phyloP scores from a whole-genome alignment of 1,140 invertebrate genomes.

The Acromyrmex heyeri region DNA sequence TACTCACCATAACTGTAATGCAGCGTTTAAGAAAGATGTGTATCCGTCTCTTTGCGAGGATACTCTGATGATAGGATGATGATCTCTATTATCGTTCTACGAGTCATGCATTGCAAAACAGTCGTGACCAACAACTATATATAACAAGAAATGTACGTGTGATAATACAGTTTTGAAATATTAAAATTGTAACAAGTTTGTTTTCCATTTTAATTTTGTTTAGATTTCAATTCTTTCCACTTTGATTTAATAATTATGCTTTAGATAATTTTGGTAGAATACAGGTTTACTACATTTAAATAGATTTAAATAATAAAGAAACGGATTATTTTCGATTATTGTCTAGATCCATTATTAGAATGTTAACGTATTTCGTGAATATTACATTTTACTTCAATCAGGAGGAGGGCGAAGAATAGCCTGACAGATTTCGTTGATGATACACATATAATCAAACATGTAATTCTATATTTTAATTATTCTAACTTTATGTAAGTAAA shows the following conservation, averaged over 20 bases:
- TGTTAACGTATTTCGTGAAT: no score
- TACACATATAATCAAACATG: background rate
- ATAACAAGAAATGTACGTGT: background rate
- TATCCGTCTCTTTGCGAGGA: background rate
- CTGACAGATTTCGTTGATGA: no score
- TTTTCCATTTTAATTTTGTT: background rate
- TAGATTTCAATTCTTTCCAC: background rate
- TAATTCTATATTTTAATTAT: conserved; percentile 19
- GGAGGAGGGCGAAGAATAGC: no score
- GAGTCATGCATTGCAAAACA: conserved; percentile 1
- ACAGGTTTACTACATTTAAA: background rate
- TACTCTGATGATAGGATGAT: conserved; percentile 18
- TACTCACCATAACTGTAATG: conserved; percentile 45
- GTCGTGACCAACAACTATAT: background rate
- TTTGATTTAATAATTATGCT: background rate
- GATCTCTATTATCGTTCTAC: conserved; percentile 22
- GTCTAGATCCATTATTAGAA: no score
- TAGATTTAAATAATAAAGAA: conserved; percentile 18
- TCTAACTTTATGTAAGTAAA: background rate
- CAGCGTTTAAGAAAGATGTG: conserved; percentile 16
- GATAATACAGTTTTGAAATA: background rate
- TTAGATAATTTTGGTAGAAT: background rate
- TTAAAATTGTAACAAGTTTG: background rate
- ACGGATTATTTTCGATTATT: no score
- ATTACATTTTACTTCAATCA: no score